phyloP scores from a whole-genome alignment of 2,888 invertebrate genomes.

The Campopleginae sp. region DNA sequence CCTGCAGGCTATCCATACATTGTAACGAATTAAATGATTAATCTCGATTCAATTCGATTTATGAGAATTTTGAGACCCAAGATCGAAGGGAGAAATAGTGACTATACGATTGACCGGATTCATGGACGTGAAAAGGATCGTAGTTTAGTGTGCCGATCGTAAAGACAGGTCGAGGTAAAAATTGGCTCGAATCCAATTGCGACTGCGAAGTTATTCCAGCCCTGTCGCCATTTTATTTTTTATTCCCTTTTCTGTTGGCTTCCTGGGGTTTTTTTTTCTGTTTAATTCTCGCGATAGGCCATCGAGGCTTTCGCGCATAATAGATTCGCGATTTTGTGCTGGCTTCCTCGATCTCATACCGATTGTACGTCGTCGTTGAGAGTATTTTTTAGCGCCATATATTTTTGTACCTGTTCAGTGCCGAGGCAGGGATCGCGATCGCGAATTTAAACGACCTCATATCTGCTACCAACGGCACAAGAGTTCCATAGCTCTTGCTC shows the following conservation, averaged over 20 bases:
- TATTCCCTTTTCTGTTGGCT: constrained; percentile 1
- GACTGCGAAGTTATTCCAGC: constrained; percentile 1
- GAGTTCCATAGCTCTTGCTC: constrained; percentile 46
- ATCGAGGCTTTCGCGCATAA: constrained; percentile 44
- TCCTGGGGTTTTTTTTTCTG: background rate
- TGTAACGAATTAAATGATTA: background rate
- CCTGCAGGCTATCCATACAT: background rate
- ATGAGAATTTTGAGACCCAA: no score
- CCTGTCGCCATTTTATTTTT: constrained; percentile 6
- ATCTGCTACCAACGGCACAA: constrained; percentile 50
- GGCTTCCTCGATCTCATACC: constrained; percentile 54
- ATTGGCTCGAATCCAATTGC: constrained; percentile 10
- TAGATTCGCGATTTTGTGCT: constrained; percentile 42
- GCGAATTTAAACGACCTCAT: constrained; percentile 68
- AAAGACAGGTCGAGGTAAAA: constrained; percentile 16
- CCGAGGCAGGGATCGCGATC: constrained; percentile 17
- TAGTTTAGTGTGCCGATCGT: background rate
- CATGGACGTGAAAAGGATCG: background rate
- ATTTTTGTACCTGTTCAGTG: background rate
- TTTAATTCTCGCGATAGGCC: constrained; percentile 23
- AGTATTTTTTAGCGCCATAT: background rate
- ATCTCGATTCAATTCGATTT: background rate
- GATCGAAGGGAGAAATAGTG: background rate
- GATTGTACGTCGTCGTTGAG: constrained; percentile 27
- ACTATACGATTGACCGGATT: background rate